These are phyloP conservation scores for Tipula lateralis DNA, from an alignment of 2,888 invertebrate genomes.

Conservation along the genomic window DNA sequence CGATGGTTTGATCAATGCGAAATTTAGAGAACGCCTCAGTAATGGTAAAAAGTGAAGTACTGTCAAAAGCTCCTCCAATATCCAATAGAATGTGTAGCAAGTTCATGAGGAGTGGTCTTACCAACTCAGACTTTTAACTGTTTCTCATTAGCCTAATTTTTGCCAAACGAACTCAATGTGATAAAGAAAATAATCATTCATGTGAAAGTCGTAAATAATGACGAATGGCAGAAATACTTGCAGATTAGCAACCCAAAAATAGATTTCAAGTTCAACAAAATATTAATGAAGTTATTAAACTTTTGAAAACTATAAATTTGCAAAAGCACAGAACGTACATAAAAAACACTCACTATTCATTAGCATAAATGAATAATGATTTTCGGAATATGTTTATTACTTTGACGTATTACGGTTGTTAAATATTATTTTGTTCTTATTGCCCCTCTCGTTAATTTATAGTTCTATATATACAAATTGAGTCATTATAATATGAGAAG, in stretches of 20 bases:
- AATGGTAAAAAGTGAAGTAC: too few species aligned
- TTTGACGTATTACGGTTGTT: background rate
- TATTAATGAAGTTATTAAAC: background rate
- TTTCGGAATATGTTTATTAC: background rate
- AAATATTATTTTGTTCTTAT: background rate
- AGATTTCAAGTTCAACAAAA: background rate
- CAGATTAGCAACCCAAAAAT: background rate
- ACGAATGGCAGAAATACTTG: too few species aligned
- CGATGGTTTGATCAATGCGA: too few species aligned
- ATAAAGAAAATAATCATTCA: too few species aligned
- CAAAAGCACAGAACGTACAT: background rate
- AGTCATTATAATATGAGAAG: background rate
- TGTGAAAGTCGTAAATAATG: too few species aligned
- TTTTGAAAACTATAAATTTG: background rate
- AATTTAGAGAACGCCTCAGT: too few species aligned
- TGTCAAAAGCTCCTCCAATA: too few species aligned
- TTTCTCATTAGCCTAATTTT: too few species aligned
- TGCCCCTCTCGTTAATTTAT: background rate
- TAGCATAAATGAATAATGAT: background rate
- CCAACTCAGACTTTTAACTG: too few species aligned
- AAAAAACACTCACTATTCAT: background rate
- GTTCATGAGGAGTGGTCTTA: too few species aligned
- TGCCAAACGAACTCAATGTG: too few species aligned
- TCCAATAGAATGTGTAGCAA: too few species aligned
- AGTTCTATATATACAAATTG: background rate